These are phyloP conservation scores for Mungos mungo DNA, from an alignment of 2,113 vertebrate genomes.

Conservation along the genomic window DNA sequence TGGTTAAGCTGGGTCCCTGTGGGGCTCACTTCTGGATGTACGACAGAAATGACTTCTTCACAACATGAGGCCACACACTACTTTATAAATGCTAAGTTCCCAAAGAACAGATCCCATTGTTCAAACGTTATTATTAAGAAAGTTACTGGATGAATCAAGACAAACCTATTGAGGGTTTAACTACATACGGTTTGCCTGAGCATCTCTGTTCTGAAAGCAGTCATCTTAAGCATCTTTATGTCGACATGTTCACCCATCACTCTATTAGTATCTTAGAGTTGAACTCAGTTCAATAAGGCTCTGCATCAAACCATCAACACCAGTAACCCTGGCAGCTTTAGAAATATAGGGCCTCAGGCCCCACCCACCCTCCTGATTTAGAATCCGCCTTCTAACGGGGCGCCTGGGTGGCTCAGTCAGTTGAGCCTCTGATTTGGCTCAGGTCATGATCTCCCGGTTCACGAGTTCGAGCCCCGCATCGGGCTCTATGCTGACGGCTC, in stretches of 20 bases:
- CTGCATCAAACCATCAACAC: background rate
- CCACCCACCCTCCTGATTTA: background rate
- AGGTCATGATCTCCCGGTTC: too few relatives aligned
- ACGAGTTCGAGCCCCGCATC: too few relatives aligned
- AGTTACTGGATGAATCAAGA: background rate
- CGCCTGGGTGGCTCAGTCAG: too few relatives aligned
- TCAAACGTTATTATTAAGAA: background rate
- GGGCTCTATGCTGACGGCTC: too few relatives aligned
- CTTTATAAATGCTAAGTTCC: background rate
- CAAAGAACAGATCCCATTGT: background rate
- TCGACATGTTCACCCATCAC: background rate
- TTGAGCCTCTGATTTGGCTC: too few relatives aligned
- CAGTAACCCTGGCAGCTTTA: background rate
- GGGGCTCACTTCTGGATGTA: background rate
- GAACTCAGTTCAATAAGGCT: background rate
- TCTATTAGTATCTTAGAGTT: background rate
- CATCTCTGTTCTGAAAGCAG: background rate
- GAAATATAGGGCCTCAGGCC: background rate
- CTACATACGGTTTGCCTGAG: background rate
- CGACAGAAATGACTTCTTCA: background rate
- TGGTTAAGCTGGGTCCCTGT: background rate
- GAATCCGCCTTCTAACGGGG: background rate
- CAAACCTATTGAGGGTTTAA: background rate
- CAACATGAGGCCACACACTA: background rate
- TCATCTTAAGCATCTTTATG: background rate